Evolutionary conservation across 2,113 vertebrate species (phyloP).

Genomic region (Pteropus alecto): DNA sequence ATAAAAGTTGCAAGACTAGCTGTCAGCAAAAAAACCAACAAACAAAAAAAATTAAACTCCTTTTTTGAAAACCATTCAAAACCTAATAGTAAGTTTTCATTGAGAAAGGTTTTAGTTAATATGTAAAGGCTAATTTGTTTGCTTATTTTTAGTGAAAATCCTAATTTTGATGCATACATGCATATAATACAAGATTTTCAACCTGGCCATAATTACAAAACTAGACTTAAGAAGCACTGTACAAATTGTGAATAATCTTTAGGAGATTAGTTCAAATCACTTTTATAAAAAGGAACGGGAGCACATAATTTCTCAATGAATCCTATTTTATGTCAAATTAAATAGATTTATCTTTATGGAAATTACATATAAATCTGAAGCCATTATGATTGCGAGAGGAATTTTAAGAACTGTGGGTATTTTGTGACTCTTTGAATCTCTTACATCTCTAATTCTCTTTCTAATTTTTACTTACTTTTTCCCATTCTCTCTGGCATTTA

Average conservation of each 20-base stretch:
- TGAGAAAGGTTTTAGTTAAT: not conserved
- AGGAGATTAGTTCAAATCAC: not conserved
- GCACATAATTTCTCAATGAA: constrained; percentile 32
- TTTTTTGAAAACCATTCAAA: constrained; percentile 12
- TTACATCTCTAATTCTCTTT: not conserved
- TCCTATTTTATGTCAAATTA: not conserved
- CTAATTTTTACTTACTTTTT: not conserved
- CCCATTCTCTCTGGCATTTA: not conserved
- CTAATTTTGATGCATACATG: not conserved
- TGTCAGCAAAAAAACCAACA: not conserved
- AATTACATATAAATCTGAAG: not conserved
- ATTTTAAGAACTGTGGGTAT: not conserved
- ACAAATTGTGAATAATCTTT: constrained; percentile 31
- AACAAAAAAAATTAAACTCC: not conserved
- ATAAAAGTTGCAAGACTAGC: constrained; percentile 22
- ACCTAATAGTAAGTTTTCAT: not conserved
- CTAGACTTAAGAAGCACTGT: constrained; percentile 2
- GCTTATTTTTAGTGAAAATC: not conserved
- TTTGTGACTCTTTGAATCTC: not conserved
- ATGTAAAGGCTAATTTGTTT: not conserved
- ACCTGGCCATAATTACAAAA: not conserved
- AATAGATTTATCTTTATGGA: constrained; percentile 39
- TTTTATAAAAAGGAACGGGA: not conserved
- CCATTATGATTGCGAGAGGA: not conserved
- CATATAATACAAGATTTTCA: not conserved